These are phyloP conservation scores for Gryon sp. DNA, from an alignment of 1,140 invertebrate species.

Conservation along the genomic window DNA sequence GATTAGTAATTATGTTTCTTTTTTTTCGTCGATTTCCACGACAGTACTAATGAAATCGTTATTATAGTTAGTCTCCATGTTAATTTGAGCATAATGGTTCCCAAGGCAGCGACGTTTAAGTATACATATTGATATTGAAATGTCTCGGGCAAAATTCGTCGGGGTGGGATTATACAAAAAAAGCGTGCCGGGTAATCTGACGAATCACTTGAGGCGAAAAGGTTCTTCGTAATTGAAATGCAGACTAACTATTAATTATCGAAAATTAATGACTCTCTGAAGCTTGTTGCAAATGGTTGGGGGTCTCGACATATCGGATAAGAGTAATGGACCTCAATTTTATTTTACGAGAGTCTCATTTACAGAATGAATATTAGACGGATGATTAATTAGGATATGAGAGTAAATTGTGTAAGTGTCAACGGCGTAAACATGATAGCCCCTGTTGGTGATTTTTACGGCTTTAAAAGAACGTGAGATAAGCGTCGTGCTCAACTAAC, in stretches of 20 bases:
- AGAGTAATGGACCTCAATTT: conserved; percentile 62
- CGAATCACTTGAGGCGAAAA: conserved; percentile 46
- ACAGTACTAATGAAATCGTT: conserved; percentile 3
- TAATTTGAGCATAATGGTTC: conserved; percentile 17
- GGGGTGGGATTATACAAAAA: too few relatives aligned
- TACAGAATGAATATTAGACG: conserved; percentile 49
- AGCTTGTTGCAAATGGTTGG: conserved; percentile 3
- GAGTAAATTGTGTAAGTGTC: conserved; percentile 19
- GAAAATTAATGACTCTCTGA: conserved; percentile 58
- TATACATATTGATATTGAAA: conserved; percentile 30
- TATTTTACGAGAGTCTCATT: conserved; percentile 44
- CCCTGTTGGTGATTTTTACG: conserved; percentile 14
- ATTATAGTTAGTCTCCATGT: not conserved
- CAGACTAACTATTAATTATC: conserved; percentile 62
- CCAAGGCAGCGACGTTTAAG: conserved; percentile 6
- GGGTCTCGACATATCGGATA: conserved; percentile 49
- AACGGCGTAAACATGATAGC: conserved; percentile 17
- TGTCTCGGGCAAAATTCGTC: conserved; percentile 23
- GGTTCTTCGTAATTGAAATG: conserved; percentile 43
- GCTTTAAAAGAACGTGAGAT: not conserved
- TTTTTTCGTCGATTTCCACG: too few relatives aligned
- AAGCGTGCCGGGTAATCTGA: conserved; percentile 31
- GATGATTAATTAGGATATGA: conserved; percentile 45
- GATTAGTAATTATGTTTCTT: too few relatives aligned
- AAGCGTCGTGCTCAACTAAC: not conserved